A percentile compares a stretch with the other conserved stretches of the same genome.
Evolutionary conservation across 2,888 invertebrate genomes (phyloP).

Genomic region (Helicoverpa assulta): DNA sequence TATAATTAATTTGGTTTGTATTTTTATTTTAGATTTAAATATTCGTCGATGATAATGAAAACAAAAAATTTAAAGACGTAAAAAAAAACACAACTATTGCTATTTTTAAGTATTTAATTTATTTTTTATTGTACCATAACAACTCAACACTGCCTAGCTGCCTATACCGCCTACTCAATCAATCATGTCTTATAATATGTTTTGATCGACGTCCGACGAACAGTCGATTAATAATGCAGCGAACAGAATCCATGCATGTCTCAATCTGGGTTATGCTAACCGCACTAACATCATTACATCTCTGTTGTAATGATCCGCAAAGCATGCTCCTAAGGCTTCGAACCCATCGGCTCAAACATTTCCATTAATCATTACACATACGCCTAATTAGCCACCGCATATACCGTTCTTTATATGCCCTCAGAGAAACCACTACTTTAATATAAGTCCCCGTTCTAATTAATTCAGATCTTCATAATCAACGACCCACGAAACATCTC

Average conservation of each 20-base stretch:
- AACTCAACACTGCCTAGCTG: background rate
- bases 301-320: constrained; percentile 48
- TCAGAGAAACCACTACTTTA: constrained; percentile 33
- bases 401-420: constrained; percentile 43
- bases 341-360: constrained; percentile 49
- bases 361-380: constrained; percentile 60
- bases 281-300: constrained; percentile 53
- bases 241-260: constrained; percentile 43
- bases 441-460: constrained; percentile 39
- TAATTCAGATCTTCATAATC: constrained; percentile 45
- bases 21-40: too few species aligned
- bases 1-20: too few species aligned
- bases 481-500: constrained; percentile 30
- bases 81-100: background rate
- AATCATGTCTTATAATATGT: background rate
- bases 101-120: background rate
- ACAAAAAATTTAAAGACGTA: background rate
- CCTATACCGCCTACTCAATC: too few species aligned
- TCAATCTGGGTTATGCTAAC: constrained; percentile 53
- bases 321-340: constrained; percentile 47
- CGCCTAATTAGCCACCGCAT: constrained; percentile 56
- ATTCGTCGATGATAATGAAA: too few species aligned
- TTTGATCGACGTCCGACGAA: constrained; percentile 21
- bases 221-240: constrained; percentile 57
- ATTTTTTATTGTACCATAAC: background rate